These are phyloP conservation scores for Aix galericulata DNA, from an alignment of 2,113 vertebrate species.

Conservation along the genomic window DNA sequence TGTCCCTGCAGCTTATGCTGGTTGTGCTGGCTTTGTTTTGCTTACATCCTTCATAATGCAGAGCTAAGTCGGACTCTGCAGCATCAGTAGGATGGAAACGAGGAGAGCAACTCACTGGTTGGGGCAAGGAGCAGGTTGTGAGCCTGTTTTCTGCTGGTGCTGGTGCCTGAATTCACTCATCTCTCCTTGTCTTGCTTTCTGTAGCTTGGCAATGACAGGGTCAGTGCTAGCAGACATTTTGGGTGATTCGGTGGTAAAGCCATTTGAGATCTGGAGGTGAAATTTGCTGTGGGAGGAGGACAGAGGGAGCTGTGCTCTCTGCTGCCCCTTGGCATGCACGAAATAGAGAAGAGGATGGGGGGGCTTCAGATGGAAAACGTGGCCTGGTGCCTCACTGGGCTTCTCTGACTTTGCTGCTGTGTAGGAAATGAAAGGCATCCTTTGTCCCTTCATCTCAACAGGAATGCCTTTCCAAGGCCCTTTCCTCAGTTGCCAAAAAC, in stretches of 20 bases:
- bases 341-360: background rate
- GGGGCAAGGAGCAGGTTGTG: fast-evolving
- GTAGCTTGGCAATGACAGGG: background rate
- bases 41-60: background rate
- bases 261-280: background rate
- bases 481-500: background rate
- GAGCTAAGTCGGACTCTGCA: background rate
- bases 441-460: background rate
- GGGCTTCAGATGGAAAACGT: background rate
- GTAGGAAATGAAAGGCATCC: background rate
- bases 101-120: background rate
- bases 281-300: background rate
- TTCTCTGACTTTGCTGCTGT: background rate
- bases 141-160: fast-evolving
- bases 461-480: background rate
- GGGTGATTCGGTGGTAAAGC: background rate
- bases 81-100: background rate
- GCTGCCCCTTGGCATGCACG: background rate
- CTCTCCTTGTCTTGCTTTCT: background rate
- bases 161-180: background rate
- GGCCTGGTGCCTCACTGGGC: background rate
- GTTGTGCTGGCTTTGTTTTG: background rate
- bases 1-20: background rate
- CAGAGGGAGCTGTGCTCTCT: background rate
- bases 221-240: fast-evolving